A percentile compares a stretch with the other conserved stretches of the same genome.
Evolutionary conservation across 1,140 invertebrate species (phyloP).

Genomic region (Drosophila kanapiae): DNA sequence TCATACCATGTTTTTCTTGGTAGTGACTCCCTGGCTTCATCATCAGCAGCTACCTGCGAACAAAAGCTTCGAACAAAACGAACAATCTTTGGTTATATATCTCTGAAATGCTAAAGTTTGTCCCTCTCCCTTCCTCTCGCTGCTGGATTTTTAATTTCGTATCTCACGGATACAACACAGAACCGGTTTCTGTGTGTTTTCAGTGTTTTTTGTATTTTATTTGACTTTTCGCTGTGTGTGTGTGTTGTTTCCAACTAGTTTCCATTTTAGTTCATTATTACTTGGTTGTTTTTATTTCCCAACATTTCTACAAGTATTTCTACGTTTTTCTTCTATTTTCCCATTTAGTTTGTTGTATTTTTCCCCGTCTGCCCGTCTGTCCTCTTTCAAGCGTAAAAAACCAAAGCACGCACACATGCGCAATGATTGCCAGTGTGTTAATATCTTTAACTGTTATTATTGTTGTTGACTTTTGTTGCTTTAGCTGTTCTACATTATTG

Average conservation of each 20-base stretch:
- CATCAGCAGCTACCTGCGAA: slow-evolving; percentile 59
- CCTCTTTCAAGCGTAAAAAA: slow-evolving; percentile 65
- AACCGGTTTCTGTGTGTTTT: slow-evolving; percentile 65
- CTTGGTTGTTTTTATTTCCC: slow-evolving; percentile 69
- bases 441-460: slow-evolving; percentile 79
- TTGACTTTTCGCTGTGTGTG: slow-evolving; percentile 55
- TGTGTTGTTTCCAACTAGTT: slow-evolving; percentile 62
- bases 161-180: slow-evolving; percentile 56
- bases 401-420: slow-evolving; percentile 76
- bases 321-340: slow-evolving; percentile 25
- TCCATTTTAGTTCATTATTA: slow-evolving; percentile 79
- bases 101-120: slow-evolving; percentile 73
- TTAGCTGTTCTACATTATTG: slow-evolving; percentile 72
- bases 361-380: slow-evolving; percentile 5
- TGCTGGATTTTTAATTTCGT: slow-evolving; percentile 47
- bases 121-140: background rate
- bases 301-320: slow-evolving; percentile 65
- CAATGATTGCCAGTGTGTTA: slow-evolving; percentile 64
- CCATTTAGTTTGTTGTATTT: slow-evolving; percentile 43
- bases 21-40: slow-evolving; percentile 31
- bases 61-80: slow-evolving; percentile 69
- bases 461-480: slow-evolving; percentile 36
- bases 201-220: slow-evolving; percentile 31
- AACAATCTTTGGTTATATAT: slow-evolving; percentile 69
- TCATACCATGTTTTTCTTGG: slow-evolving; percentile 45